phyloP scores from a whole-genome alignment of 2,113 vertebrate genomes.

The Pangasianodon gigas region DNA sequence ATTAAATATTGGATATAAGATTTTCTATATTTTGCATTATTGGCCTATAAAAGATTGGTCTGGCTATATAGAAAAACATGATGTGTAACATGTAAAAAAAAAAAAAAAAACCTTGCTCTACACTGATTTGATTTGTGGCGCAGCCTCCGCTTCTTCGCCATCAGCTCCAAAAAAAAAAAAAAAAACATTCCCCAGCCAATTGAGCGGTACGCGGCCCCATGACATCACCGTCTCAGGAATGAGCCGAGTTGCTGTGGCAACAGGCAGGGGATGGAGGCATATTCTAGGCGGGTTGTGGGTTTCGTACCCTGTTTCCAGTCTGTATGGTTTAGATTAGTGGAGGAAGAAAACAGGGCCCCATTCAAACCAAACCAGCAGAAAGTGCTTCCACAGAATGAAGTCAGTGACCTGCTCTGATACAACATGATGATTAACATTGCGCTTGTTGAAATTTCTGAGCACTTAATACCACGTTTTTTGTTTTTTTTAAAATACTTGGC shows the following conservation, averaged over 20 bases:
- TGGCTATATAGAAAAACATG: background rate
- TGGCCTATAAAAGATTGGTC: background rate
- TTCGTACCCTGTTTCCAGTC: constrained; percentile 32
- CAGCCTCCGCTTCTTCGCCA: background rate
- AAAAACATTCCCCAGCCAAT: background rate
- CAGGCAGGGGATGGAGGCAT: constrained; percentile 55
- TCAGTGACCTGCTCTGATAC: background rate
- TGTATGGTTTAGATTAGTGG: constrained; percentile 46
- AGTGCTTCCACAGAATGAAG: background rate
- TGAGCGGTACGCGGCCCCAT: background rate
- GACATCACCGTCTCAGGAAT: constrained; percentile 54
- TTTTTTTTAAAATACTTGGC: background rate
- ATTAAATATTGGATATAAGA: background rate
- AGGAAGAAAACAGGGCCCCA: constrained; percentile 1
- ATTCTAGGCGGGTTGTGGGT: constrained; percentile 36
- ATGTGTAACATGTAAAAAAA: background rate
- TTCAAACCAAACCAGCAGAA: constrained; percentile 26
- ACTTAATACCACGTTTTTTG: background rate
- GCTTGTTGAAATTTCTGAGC: background rate
- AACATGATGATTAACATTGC: background rate
- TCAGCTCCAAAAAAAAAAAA: constrained; percentile 1
- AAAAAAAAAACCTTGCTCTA: no score
- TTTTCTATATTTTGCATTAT: background rate
- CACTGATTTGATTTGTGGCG: constrained; percentile 9
- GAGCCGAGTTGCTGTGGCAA: constrained; percentile 62